Base-by-base conservation (phyloP, 2,888 invertebrate species). In the Caenorhabditis macrosperma region DNA sequence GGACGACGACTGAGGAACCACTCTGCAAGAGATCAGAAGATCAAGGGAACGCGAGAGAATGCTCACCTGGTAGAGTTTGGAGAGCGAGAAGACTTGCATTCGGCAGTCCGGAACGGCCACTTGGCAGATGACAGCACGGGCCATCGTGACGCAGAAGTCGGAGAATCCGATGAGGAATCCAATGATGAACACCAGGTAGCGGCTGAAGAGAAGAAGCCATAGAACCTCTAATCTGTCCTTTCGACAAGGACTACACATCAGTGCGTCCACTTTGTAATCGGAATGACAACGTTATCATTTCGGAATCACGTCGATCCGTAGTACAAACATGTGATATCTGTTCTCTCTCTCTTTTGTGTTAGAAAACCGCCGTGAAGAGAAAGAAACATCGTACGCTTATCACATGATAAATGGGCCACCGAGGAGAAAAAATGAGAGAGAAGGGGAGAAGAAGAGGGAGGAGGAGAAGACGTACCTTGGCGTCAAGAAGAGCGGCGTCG, bases 111-210 rank as follows among this genome's bases (percentile, higher is more conserved):
- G 83, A 15, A 83, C 72, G 9, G 83, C 85, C 1, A 79, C 78
- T 52, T 82, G 82, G 46, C 85, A 85, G 64, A 85, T 85, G 24
- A 83, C 82, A 22, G 81, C 82, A 12, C 85, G 66, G 17, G 82
- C 81, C 79, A 83, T 85, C 48, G 83, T 85, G 35, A 83, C 78
- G 46, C 77, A 77, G 41, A 78, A 80, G 55, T 85, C 85, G 17
- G 82, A 80, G 33, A 84, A 55, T 33, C 85, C 85, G 59, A 83
- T 83, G 17, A 83, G 75, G 55, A 79, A 82, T 17, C 85, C 80
- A 35, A 80, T 72, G 48, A 76, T 44, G 50, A 82, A 78, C n/a
- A 77, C 75, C 4, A 81, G 38, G 46, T 50, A 50, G 26, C 80
- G 74, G 46, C 81, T 81, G 69, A 22, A 81, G 57, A n/a, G n/a